phyloP scores from a whole-genome alignment of 2,888 invertebrate species.

The Protophormia terraenovae region DNA sequence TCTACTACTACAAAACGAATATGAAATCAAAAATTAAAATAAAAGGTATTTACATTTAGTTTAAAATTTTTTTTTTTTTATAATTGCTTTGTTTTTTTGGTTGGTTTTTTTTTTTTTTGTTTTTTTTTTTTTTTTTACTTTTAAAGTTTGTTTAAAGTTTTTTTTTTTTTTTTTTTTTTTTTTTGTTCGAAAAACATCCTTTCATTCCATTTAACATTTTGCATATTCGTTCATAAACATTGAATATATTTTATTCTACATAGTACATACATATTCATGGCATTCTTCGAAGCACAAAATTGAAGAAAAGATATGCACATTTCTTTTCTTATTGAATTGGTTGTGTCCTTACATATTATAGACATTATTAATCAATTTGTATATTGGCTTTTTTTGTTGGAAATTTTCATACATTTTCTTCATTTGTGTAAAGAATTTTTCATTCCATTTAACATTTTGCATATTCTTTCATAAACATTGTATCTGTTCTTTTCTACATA shows the following conservation, averaged over 20 bases:
- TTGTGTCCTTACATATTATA: too few species aligned
- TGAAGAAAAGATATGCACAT: not conserved
- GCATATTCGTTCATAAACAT: not conserved
- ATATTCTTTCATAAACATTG: too few species aligned
- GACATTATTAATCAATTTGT: too few species aligned
- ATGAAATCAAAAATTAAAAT: conserved; percentile 1
- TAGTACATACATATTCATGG: too few species aligned
- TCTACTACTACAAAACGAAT: not conserved
- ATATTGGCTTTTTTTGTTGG: too few species aligned
- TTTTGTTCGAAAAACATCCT: conserved; percentile 39
- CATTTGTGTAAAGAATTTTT: too few species aligned
- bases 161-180: conserved; percentile 22
- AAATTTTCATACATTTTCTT: too few species aligned
- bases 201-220: conserved; percentile 26
- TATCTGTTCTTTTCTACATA: too few species aligned
- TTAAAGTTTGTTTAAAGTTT: conserved; percentile 26
- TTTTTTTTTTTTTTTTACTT: too few species aligned
- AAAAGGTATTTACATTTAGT: conserved; percentile 61
- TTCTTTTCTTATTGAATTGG: too few species aligned
- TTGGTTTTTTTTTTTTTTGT: conserved; percentile 33
- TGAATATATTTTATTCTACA: not conserved
- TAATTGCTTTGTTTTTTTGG: conserved; percentile 41
- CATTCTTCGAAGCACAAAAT: not conserved
- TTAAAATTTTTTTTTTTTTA: not conserved
- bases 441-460: too few species aligned